Conservation (phyloP, 1,140 invertebrate species). For the Tribolium castaneum region DNA sequence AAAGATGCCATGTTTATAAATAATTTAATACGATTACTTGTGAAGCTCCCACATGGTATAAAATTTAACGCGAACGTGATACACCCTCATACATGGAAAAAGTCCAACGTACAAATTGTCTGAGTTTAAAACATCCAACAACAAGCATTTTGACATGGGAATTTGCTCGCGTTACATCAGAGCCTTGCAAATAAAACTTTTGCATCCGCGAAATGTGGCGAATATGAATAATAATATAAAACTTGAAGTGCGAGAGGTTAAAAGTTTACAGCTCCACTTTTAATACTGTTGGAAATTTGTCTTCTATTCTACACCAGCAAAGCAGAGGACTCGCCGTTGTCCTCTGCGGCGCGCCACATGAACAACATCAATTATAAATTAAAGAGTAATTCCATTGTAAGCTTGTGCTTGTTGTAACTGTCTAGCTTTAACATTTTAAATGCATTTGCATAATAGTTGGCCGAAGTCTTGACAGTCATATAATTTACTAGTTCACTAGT, state of each 20-base stretch:
- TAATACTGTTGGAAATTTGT: conserved; percentile 12
- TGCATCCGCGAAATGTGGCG: background rate
- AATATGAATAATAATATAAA: conserved; percentile 33
- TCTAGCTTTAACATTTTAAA: conserved; percentile 19
- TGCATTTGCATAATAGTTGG: conserved; percentile 27
- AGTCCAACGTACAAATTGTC: conserved; percentile 15
- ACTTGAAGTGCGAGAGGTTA: conserved; percentile 14
- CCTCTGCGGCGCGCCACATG: background rate
- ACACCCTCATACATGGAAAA: background rate
- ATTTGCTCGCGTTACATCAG: conserved; percentile 15
- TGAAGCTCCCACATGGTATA: conserved; percentile 23
- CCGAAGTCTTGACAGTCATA: conserved; percentile 18
- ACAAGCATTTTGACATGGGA: conserved; percentile 22
- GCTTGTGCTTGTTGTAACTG: background rate
- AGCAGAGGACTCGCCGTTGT: background rate
- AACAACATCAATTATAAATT: background rate
- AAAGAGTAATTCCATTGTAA: conserved; percentile 9
- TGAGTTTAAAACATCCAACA: background rate
- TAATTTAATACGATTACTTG: conserved; percentile 24
- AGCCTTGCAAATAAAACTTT: conserved; percentile 24
- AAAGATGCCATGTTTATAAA: conserved; percentile 15
- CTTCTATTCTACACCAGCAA: background rate
- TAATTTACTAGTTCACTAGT: conserved; percentile 16
- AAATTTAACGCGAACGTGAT: conserved; percentile 20
- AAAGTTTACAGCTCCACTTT: conserved; percentile 13